Evolutionary conservation across 2,113 vertebrate genomes (phyloP).

Genomic region (Falcunculus frontatus): DNA sequence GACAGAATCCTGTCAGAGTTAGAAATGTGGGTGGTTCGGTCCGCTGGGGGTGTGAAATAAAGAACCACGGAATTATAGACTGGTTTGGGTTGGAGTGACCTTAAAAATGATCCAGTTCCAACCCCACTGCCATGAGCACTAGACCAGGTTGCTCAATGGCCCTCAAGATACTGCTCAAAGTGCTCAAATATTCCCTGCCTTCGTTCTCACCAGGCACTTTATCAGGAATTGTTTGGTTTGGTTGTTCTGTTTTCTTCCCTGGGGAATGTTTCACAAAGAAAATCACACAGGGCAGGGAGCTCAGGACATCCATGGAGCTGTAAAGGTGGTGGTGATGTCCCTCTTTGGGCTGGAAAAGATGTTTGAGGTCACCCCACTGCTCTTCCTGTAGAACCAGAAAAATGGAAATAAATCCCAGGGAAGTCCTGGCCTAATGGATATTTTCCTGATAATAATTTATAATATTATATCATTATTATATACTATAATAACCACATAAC

Average conservation of each 20-base stretch:
- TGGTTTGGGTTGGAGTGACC: background rate
- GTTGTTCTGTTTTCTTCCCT: background rate
- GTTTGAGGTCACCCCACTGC: background rate
- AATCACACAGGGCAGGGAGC: background rate
- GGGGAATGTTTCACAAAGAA: background rate
- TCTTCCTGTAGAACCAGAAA: background rate
- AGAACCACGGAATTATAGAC: background rate
- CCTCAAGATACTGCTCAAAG: background rate
- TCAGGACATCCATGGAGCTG: rapidly evolving
- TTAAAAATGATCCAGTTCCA: background rate
- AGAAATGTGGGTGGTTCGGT: background rate
- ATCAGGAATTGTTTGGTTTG: background rate
- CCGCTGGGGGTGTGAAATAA: background rate
- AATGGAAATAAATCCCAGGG: background rate
- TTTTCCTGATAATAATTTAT: background rate
- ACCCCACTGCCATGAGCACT: background rate
- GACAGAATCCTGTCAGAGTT: background rate
- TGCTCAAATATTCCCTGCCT: background rate
- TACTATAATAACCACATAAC: no score
- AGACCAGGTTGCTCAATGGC: background rate
- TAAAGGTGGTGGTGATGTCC: background rate
- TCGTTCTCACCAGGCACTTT: rapidly evolving
- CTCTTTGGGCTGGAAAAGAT: background rate
- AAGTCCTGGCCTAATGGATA: background rate
- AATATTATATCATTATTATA: background rate